Conservation (phyloP, 2,888 invertebrate species). For the Julus scandinavius region DNA sequence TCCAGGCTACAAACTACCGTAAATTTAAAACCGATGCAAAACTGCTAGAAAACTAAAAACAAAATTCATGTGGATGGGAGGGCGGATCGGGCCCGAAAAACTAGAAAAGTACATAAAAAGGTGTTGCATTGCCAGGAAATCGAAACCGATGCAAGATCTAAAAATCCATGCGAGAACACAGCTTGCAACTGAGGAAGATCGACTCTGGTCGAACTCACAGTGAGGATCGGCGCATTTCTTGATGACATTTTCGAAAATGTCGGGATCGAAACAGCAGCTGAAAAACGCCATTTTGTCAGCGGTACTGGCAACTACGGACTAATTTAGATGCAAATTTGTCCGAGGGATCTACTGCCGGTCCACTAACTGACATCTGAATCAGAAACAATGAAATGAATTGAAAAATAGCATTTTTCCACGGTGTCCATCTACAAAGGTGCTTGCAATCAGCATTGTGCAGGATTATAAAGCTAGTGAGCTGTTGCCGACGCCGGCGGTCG, state of each 20-base stretch:
- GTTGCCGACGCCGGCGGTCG: too few species aligned
- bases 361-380: conserved; percentile 9
- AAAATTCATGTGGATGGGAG: background rate
- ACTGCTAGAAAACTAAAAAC: background rate
- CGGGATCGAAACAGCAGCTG: conserved; percentile 58
- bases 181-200: conserved; percentile 36
- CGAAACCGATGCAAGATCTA: conserved; percentile 44
- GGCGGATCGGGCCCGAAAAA: background rate
- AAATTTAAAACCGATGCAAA: conserved; percentile 1
- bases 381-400: conserved; percentile 7
- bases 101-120: background rate
- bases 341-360: background rate
- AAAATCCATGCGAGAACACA: conserved; percentile 31
- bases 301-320: background rate
- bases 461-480: background rate
- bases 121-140: background rate
- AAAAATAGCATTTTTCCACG: background rate
- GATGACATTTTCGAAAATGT: conserved; percentile 58
- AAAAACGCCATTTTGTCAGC: conserved; percentile 57
- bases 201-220: conserved; percentile 56
- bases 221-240: conserved; percentile 58
- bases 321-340: background rate
- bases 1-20: conserved; percentile 20
- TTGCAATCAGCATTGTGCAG: background rate
- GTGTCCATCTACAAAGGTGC: background rate